Percentiles rank a stretch among this genome's conserved stretches.
Conservation (phyloP, 2,797 vertebrate genomes). For the Antrozous pallidus region DNA sequence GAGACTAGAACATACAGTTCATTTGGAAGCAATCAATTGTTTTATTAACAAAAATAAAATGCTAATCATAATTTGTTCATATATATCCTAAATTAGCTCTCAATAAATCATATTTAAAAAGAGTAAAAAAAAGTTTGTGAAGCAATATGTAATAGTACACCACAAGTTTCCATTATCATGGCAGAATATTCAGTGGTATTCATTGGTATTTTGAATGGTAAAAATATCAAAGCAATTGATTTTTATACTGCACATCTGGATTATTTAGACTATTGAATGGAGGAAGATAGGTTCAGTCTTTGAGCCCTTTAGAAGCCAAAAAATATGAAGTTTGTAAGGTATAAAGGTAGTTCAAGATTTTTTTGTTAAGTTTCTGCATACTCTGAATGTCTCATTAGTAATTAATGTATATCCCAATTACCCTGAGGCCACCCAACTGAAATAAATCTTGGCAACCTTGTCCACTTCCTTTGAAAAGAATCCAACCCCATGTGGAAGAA, state of each 20-base stretch:
- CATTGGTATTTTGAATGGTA: background rate
- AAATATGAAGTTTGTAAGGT: background rate
- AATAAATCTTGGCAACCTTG: background rate
- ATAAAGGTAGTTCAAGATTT: background rate
- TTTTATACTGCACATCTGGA: background rate
- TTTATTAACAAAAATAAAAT: slow-evolving; percentile 46
- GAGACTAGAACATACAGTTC: background rate
- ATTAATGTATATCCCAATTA: background rate
- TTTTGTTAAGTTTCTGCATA: background rate
- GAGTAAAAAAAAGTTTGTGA: background rate
- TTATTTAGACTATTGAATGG: background rate
- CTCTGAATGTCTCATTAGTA: background rate
- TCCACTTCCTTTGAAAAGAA: background rate
- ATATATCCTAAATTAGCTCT: background rate
- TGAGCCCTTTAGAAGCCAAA: background rate
- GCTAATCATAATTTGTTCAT: background rate
- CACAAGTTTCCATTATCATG: background rate
- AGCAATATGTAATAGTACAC: background rate
- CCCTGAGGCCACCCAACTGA: background rate
- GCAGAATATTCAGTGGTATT: background rate
- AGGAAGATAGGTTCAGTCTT: background rate
- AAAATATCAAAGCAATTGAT: background rate
- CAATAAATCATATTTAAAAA: background rate
- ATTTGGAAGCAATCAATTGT: background rate
- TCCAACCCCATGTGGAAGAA: background rate